phyloP scores from a whole-genome alignment of 2,888 invertebrate genomes.

The Synergus umbraculus region DNA sequence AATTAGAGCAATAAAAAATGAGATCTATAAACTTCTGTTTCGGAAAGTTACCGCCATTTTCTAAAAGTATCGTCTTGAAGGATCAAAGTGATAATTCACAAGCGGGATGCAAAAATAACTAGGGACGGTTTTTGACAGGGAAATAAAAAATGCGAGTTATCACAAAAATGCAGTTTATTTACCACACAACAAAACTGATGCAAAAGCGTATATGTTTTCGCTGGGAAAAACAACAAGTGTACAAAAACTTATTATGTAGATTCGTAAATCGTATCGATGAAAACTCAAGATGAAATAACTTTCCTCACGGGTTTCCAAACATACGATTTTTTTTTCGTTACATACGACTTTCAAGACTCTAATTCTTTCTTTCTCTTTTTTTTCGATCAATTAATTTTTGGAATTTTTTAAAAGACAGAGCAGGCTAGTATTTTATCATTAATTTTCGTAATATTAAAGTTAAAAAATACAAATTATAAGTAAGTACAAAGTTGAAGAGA shows the following conservation, averaged over 20 bases:
- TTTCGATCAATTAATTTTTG: slow-evolving; percentile 21
- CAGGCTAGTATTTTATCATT: neutral
- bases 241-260: slow-evolving; percentile 59
- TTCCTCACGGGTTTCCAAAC: slow-evolving; percentile 24
- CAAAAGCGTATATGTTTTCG: slow-evolving; percentile 54
- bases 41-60: too few species aligned
- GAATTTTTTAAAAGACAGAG: slow-evolving; percentile 21
- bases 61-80: neutral
- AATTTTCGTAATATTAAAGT: neutral
- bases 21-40: too few species aligned
- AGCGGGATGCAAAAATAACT: slow-evolving; percentile 54
- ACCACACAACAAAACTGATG: slow-evolving; percentile 75
- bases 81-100: slow-evolving; percentile 40
- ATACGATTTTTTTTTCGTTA: slow-evolving; percentile 39
- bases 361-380: slow-evolving; percentile 49
- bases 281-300: neutral
- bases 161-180: slow-evolving; percentile 77
- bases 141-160: slow-evolving; percentile 76
- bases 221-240: slow-evolving; percentile 58
- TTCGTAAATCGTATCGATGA: slow-evolving; percentile 34
- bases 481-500: neutral
- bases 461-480: neutral
- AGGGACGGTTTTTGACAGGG: slow-evolving; percentile 67
- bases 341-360: slow-evolving; percentile 52
- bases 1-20: neutral